phyloP scores from a whole-genome alignment of 1,140 invertebrate genomes.

The Drosophila sucinea region DNA sequence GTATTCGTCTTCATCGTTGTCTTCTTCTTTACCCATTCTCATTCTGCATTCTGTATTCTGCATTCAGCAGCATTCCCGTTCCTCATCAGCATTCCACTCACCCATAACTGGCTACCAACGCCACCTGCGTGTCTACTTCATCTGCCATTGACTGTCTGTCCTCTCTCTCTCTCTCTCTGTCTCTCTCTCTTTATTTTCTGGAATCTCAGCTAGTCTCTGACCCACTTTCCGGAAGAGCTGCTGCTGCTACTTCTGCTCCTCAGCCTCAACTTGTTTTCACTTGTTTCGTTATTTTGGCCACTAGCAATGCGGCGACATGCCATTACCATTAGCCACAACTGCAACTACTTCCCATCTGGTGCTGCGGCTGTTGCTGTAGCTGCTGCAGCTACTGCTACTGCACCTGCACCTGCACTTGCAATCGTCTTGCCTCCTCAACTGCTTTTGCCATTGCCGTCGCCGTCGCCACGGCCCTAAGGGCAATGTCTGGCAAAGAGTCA shows the following conservation, averaged over 20 bases:
- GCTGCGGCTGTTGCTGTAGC: not conserved
- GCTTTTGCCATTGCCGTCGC: not conserved
- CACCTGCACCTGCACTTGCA: constrained; percentile 16
- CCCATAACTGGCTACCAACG: constrained; percentile 47
- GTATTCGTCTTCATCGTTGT: constrained; percentile 35
- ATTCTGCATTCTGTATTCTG: constrained; percentile 15
- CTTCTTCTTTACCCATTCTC: constrained; percentile 39
- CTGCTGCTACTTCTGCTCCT: constrained; percentile 13
- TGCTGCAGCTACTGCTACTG: not conserved
- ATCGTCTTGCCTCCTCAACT: not conserved
- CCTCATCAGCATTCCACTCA: constrained; percentile 52
- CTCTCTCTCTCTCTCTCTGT: constrained; percentile 16
- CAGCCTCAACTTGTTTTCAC: constrained; percentile 78
- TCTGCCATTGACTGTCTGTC: constrained; percentile 9
- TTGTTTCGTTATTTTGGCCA: constrained; percentile 73
- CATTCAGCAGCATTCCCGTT: constrained; percentile 23
- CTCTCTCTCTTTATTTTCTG: constrained; percentile 35
- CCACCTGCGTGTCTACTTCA: constrained; percentile 68
- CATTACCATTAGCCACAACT: constrained; percentile 34
- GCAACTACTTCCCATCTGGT: constrained; percentile 13
- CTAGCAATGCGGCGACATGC: constrained; percentile 54
- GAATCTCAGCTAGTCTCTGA: constrained; percentile 60
- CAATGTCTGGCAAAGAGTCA: constrained; percentile 38
- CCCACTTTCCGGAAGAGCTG: constrained; percentile 64
- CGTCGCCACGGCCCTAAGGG: constrained; percentile 42